Evolutionary conservation across 2,797 vertebrate species (phyloP).

Genomic region (Sebastes matsubarae): DNA sequence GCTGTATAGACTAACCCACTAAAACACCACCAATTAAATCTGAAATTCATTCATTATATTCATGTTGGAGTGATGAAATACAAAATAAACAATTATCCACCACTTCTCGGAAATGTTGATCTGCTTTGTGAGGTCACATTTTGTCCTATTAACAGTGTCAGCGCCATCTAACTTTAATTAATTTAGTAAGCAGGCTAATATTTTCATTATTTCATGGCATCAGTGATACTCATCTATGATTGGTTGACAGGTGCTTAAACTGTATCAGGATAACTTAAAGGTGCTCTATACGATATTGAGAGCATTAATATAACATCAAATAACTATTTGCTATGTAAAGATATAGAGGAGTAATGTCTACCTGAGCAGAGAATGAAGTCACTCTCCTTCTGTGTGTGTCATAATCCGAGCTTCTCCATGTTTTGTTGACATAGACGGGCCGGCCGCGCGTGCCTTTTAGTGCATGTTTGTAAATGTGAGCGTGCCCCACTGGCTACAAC

Average conservation of each 20-base stretch:
- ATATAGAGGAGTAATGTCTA: neutral
- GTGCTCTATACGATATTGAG: neutral
- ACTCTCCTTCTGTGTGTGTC: neutral
- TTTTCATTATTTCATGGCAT: neutral
- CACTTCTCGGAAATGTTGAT: neutral
- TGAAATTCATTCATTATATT: constrained; percentile 6
- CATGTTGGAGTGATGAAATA: neutral
- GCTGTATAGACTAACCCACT: constrained; percentile 13
- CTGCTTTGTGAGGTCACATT: neutral
- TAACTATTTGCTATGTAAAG: neutral
- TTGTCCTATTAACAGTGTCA: neutral
- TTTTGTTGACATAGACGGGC: too few species aligned
- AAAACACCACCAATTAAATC: constrained; percentile 29
- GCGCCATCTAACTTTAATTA: neutral
- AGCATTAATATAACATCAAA: neutral
- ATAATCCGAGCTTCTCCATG: too few species aligned
- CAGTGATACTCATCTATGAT: neutral
- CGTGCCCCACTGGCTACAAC: too few species aligned
- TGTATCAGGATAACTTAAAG: neutral
- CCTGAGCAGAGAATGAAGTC: neutral
- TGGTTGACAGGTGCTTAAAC: neutral
- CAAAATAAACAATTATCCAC: constrained; percentile 4
- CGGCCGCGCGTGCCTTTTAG: too few species aligned
- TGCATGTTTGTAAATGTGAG: too few species aligned
- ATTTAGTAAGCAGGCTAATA: neutral